Base-by-base conservation (phyloP, 2,888 invertebrate species). In the Bedellia somnulentella region DNA sequence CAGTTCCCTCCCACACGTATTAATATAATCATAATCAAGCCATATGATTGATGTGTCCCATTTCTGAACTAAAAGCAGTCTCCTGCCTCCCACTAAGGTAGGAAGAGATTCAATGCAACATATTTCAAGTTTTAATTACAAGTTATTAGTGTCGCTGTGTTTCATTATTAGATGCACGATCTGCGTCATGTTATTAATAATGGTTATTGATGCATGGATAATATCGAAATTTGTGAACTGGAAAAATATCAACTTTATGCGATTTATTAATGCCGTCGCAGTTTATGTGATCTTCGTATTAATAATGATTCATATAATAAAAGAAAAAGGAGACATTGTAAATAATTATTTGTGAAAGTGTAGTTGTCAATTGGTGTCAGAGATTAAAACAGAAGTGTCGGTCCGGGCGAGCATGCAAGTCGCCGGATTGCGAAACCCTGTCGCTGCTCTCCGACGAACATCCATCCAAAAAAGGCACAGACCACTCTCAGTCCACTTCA, bases 41-140 rank as follows among this genome's bases (percentile, higher is more conserved):
- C 37, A 33, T 35, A 40, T 55, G 54, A 55, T 52, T 51, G 49
- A 54, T 52, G 51, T 31, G 39, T 49, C 49, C 46, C 48, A 50
- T 52, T 47, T 39, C 42, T 31, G 30, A 24, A n/a, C 31, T 30
- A 40, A 41, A 41, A 37, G 36, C 36, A 31, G 29, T 37, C 44
- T 43, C 40, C 42, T 47, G 46, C 36, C 37, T 33, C 36, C 42
- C 42, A 41, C 42, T 45, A 41, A 44, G 36, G 23, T 11, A n/a
- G 10, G 4, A 5, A 23, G 11, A 10, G 9, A 27, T 10, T 8
- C 2, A 8, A 17, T 16, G 17, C 5, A 8, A 10, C 11, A n/a
- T 15, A 16, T 16, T 6, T 15, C 9, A 6, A 3, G 32, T 30
- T 15, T 37, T 44, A 45, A 47, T 45, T 46, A 44, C 36, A 30